Base-by-base conservation (phyloP, 2,888 invertebrate species). In the Phaedon cochleariae region DNA sequence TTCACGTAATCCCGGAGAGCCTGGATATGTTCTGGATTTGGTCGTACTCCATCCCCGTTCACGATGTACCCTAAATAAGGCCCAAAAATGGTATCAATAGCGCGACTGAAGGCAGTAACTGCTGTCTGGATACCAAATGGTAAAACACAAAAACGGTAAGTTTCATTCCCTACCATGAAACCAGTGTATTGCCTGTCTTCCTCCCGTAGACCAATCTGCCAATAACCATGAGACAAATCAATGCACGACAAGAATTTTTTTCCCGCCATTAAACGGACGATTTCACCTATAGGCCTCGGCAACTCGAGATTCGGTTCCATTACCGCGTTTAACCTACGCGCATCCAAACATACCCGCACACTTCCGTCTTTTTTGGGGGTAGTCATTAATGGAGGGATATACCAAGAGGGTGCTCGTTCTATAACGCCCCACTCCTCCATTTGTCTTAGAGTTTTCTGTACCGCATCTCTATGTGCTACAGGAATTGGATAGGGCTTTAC, bases 171-270 rank as follows among this genome's bases (percentile, higher is more conserved):
- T n/a, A n/a, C n/a, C n/a, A n/a, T n/a, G n/a, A n/a, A n/a, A n/a
- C n/a, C n/a, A n/a, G n/a, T n/a, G n/a, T n/a, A n/a, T n/a, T n/a
- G n/a, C n/a, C n/a, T n/a, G n/a, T 26, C 26, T 26, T 26, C 26
- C 26, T 26, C 7, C 4, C 26, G 26, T 0, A 74, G 22, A 17
- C 65, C 62, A 51, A 74, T 67, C 59, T 76, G 75, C 74, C 74
- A 74, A 59, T 75, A 77, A 2, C 74, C 73, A 31, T 69, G 58
- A 0, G 71, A 69, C 10, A 75, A 48, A 59, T 78, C 75, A 0
- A 73, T 37, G 1, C 67, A 62, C 0, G 70, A 55, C 20, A 77
- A 10, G 10, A 67, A 29, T 69, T 31, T 64, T 63, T 7, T 54
- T 51, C 3, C 67, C 48, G 67, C 53, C 55, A 69, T 70, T 20